Percentiles rank a stretch among this genome's conserved stretches.
Evolutionary conservation across 2,888 invertebrate genomes (phyloP).

Genomic region (Apocheima hispidaria): DNA sequence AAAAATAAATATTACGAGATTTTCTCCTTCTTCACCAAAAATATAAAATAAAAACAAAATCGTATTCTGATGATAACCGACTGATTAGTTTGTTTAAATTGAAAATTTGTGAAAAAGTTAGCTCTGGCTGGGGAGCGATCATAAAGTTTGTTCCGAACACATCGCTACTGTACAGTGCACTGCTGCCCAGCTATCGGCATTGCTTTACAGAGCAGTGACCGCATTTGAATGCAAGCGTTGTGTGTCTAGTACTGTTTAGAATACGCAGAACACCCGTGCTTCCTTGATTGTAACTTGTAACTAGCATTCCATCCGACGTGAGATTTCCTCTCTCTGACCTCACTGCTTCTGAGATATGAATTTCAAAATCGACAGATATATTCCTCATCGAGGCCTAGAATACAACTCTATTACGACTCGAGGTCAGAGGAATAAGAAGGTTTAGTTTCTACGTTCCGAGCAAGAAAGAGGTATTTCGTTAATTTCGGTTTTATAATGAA

Average conservation of each 20-base stretch:
- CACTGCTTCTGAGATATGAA: neutral
- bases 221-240: constrained; percentile 1
- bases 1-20: too few relatives aligned
- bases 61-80: too few relatives aligned
- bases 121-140: neutral
- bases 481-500: too few relatives aligned
- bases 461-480: too few relatives aligned
- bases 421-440: too few relatives aligned
- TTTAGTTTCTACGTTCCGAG: too few relatives aligned
- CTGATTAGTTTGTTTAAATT: too few relatives aligned
- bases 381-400: too few relatives aligned
- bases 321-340: neutral
- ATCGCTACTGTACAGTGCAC: neutral
- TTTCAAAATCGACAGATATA: neutral
- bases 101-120: too few relatives aligned
- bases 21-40: too few relatives aligned
- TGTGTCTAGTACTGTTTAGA: neutral
- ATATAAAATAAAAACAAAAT: too few relatives aligned
- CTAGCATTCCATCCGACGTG: neutral
- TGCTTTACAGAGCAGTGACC: constrained; percentile 8
- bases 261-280: neutral
- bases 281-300: constrained; percentile 2
- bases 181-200: neutral
- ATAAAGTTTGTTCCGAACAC: neutral
- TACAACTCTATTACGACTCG: too few relatives aligned